A percentile compares a stretch with the other conserved stretches of the same genome.
phyloP scores from a whole-genome alignment of 2,888 invertebrate species.

The Thelaira solivaga region DNA sequence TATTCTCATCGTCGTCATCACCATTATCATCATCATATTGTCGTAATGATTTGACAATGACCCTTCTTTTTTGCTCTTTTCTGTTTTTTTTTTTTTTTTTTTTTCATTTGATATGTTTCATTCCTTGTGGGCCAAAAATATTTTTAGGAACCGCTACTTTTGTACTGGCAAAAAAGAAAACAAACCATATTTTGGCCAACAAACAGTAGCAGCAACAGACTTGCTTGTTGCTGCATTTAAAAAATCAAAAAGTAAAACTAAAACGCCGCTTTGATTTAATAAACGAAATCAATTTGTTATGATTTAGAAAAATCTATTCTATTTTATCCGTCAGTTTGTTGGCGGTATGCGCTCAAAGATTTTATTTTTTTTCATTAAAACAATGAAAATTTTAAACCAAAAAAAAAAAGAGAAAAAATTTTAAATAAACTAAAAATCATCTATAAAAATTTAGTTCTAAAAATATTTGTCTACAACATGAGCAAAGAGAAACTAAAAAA shows the following conservation, averaged over 20 bases:
- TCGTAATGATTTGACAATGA: constrained; percentile 60
- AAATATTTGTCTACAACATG: no score
- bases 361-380: constrained; percentile 2
- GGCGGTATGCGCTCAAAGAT: constrained; percentile 46
- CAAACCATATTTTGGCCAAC: constrained; percentile 31
- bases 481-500: no score
- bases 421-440: no score
- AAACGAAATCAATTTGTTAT: constrained; percentile 53
- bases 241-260: constrained; percentile 36
- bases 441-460: no score
- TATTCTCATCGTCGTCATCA: constrained; percentile 19
- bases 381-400: constrained; percentile 24
- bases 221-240: not conserved
- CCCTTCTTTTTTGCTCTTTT: no score
- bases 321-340: no score
- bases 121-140: constrained; percentile 34
- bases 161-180: no score
- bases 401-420: no score
- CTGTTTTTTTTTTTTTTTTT: not conserved
- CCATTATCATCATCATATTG: constrained; percentile 7
- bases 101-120: not conserved
- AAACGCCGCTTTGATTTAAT: constrained; percentile 50
- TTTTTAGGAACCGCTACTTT: constrained; percentile 59
- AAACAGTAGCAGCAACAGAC: constrained; percentile 34
- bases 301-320: constrained; percentile 49